Conservation (phyloP, 2,888 invertebrate species). For the Auanema freiburgensis region DNA sequence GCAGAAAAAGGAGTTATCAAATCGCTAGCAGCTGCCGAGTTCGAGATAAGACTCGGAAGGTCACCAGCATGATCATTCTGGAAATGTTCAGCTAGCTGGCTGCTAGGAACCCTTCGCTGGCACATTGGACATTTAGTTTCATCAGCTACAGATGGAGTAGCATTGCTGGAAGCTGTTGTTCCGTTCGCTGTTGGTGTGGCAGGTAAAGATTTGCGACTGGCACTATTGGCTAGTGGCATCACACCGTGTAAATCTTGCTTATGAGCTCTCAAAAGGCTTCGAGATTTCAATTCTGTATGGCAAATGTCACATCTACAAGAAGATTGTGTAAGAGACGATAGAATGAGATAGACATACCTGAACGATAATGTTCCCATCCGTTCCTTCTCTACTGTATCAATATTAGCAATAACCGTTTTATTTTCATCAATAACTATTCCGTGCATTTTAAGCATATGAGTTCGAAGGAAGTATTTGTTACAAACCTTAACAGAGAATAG, state of each 20-base stretch:
- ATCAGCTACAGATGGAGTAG: constrained; percentile 20
- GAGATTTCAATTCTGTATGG: constrained; percentile 95
- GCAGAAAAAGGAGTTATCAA: background rate
- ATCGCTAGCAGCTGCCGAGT: constrained; percentile 14
- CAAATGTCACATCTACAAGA: constrained; percentile 85
- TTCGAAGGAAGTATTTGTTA: constrained; percentile 99
- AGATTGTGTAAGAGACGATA: background rate
- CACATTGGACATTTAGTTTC: constrained; percentile 34
- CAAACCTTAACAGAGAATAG: constrained; percentile 75
- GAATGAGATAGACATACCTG: constrained; percentile 29
- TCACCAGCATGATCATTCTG: constrained; percentile 29
- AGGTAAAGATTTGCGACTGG: constrained; percentile 7
- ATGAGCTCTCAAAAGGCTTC: constrained; percentile 93
- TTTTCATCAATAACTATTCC: constrained; percentile 67
- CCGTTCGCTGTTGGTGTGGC: background rate
- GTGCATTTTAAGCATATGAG: constrained; percentile 81
- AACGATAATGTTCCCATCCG: constrained; percentile 55
- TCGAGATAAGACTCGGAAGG: constrained; percentile 18
- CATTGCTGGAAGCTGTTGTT: background rate
- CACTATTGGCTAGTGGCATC: constrained; percentile 24
- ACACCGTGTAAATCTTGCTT: constrained; percentile 97
- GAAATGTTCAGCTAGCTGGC: constrained; percentile 30
- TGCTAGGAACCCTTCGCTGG: constrained; percentile 27
- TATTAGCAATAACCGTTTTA: constrained; percentile 64
- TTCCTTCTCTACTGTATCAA: constrained; percentile 62